Base-by-base conservation (phyloP, 1,140 invertebrate genomes). In the Cydia fagiglandana region DNA sequence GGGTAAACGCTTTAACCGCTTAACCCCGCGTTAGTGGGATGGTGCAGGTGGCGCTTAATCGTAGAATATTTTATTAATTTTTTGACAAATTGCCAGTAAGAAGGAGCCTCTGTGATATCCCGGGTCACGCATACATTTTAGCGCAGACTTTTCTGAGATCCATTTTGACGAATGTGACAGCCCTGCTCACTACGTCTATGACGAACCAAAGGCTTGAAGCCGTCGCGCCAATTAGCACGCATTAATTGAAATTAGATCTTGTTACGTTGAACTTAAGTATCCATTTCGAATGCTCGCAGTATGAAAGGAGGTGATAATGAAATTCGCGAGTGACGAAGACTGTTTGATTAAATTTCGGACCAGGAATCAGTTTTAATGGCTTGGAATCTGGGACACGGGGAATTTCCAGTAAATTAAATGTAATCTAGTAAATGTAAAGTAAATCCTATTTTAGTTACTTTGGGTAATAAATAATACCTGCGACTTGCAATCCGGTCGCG, bases 191-290 rank as follows among this genome's bases (percentile, higher is more conserved):
- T 30, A 24, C 64, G 3, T 66, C 17, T 70, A 38, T 70, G 66
- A 38, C 34, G 34, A 70, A 70, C 30, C 66, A 70, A 70, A 70
- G 66, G 66, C 66, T 70, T 70, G 66, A 10, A 34, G 34, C 15
- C 34, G 38, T 6, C 38, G 66, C 34, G 30, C 15, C 66, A 70
- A 70, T 70, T 70, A 70, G 66, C 66, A 70, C 38, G 66, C 66
- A 70, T 45, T 41, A 70, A 38, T 70, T 70, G 66, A 17, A 70
- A 70, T 70, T 70, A 38, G 66, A 70, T 70, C 66, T 20, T 70
- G 66, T 70, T 20, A 30, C 66, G 34, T 45, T 17, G 38, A 17
- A 41, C 66, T 38, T 66, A 70, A 70, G 66, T 70, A 38, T 70
- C 66, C 34, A 70, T 70, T 70, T 70, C 66, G 30, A 70, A 45